A percentile compares a stretch with the other conserved stretches of the same genome.
Evolutionary conservation across 2,888 invertebrate species (phyloP).

Genomic region (Meiosimyza decipiens): DNA sequence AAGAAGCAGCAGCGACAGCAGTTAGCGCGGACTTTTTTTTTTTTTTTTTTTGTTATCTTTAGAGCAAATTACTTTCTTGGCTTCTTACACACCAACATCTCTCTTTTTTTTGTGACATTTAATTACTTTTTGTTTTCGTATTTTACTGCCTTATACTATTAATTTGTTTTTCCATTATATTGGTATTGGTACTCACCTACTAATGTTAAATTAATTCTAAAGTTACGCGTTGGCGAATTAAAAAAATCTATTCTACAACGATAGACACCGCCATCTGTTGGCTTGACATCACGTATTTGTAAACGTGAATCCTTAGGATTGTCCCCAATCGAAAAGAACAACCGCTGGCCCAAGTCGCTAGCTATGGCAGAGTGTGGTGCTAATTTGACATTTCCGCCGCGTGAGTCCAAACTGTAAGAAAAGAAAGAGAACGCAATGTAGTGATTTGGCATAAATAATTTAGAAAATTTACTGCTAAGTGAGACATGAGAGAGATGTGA

Average conservation of each 20-base stretch:
- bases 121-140: too few relatives aligned
- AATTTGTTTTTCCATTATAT: constrained; percentile 28
- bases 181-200: constrained; percentile 76
- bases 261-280: constrained; percentile 84
- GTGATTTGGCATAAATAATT: constrained; percentile 17
- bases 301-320: constrained; percentile 79
- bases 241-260: constrained; percentile 90
- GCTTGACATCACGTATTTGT: constrained; percentile 77
- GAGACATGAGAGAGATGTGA: constrained; percentile 17
- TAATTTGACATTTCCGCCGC: constrained; percentile 74
- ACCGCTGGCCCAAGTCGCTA: constrained; percentile 79
- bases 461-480: constrained; percentile 17
- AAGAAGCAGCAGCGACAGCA: too few relatives aligned
- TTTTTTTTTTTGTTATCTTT: too few relatives aligned
- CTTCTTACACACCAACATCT: too few relatives aligned
- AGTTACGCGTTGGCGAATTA: constrained; percentile 89
- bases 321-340: constrained; percentile 80
- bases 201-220: constrained; percentile 85
- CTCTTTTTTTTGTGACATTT: too few relatives aligned
- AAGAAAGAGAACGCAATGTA: constrained; percentile 11
- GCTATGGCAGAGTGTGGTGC: constrained; percentile 82
- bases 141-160: background rate
- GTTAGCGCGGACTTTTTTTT: too few relatives aligned
- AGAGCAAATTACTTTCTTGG: too few relatives aligned
- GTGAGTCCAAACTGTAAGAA: constrained; percentile 77